Conservation (phyloP, 2,113 vertebrate species). For the Numida meleagris region DNA sequence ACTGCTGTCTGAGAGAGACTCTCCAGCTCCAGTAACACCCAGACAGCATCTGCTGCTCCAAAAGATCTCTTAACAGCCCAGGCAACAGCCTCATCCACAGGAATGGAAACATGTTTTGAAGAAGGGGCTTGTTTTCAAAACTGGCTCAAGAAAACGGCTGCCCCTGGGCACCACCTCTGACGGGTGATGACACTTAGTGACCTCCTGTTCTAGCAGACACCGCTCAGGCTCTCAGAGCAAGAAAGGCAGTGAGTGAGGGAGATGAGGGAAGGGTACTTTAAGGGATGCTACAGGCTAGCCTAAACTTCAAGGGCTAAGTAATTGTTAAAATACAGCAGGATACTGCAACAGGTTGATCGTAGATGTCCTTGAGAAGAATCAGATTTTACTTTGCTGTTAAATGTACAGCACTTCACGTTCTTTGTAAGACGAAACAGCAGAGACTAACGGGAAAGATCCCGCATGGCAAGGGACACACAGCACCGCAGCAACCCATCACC, state of each 20-base stretch:
- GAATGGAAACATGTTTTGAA: neutral
- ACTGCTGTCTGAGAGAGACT: neutral
- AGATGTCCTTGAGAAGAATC: neutral
- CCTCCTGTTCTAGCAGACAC: neutral
- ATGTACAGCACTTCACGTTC: neutral
- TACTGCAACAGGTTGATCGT: neutral
- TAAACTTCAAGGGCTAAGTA: neutral
- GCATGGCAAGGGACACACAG: accelerated
- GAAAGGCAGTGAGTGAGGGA: accelerated
- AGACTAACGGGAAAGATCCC: neutral
- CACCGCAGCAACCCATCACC: neutral
- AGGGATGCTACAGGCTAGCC: neutral
- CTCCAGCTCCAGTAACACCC: neutral
- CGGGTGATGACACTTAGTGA: neutral
- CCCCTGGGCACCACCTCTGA: neutral
- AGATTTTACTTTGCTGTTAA: neutral
- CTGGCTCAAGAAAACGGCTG: neutral
- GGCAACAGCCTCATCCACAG: accelerated
- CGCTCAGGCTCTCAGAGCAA: neutral
- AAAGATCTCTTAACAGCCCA: neutral
- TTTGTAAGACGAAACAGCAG: accelerated
- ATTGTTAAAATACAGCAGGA: neutral
- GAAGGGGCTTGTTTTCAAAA: neutral
- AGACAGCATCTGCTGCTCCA: accelerated
- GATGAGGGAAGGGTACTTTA: neutral